phyloP scores from a whole-genome alignment of 1,140 invertebrate species.

The Atopsyche davidsoni region DNA sequence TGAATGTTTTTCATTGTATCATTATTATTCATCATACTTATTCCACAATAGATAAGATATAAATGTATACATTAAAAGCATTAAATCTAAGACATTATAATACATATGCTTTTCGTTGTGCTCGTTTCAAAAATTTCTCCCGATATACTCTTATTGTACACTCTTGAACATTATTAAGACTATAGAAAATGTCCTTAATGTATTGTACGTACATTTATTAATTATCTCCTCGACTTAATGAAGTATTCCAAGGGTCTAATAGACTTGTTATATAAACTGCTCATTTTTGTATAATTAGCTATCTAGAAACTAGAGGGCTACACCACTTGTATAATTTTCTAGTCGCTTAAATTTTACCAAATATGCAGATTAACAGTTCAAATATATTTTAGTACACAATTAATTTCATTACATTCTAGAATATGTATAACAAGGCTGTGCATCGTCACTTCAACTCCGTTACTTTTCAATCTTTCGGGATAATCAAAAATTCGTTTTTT shows the following conservation, averaged over 20 bases:
- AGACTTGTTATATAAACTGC: no score
- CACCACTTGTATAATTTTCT: constrained; percentile 20
- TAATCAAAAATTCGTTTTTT: no score
- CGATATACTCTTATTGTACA: constrained; percentile 16
- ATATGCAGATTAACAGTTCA: constrained; percentile 12
- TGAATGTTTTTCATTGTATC: no score
- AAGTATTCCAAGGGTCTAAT: no score
- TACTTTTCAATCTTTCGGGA: no score
- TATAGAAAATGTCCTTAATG: constrained; percentile 11
- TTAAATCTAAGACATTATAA: no score
- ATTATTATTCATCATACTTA: no score
- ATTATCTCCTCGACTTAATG: no score
- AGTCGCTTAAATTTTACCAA: constrained; percentile 11
- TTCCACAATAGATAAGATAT: no score
- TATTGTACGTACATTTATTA: no score
- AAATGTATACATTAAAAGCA: no score
- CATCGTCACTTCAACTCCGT: constrained; percentile 6
- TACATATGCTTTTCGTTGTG: constrained; percentile 15
- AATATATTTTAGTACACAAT: constrained; percentile 9
- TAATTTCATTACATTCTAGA: constrained; percentile 11
- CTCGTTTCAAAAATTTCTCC: constrained; percentile 17
- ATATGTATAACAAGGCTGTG: constrained; percentile 22
- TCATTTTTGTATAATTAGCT: constrained; percentile 20
- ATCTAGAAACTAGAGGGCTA: constrained; percentile 20
- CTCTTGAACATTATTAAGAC: constrained; percentile 8